Evolutionary conservation across 2,797 vertebrate species (phyloP).

Genomic region (Lerista edwardsae): DNA sequence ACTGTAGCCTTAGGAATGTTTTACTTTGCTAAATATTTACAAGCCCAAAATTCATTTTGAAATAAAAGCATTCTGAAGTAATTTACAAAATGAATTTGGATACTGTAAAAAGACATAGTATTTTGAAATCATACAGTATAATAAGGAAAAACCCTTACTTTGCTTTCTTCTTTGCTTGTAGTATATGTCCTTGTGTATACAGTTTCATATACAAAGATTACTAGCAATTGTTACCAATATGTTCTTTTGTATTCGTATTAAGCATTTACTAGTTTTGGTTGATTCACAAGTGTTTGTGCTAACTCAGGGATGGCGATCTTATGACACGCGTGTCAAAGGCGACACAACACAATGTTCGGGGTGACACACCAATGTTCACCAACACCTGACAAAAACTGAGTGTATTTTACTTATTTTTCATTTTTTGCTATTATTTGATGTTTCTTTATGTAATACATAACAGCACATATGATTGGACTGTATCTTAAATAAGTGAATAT

Average conservation of each 20-base stretch:
- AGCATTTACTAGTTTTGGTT: conserved; percentile 25
- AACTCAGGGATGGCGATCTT: too few species aligned
- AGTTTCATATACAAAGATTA: conserved; percentile 17
- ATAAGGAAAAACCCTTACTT: not conserved
- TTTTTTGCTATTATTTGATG: too few species aligned
- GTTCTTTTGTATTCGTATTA: conserved; percentile 22
- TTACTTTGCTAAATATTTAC: conserved; percentile 14
- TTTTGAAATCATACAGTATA: not conserved
- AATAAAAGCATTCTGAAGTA: not conserved
- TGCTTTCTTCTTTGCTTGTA: conserved; percentile 18
- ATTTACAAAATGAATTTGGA: conserved; percentile 23
- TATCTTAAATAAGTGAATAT: too few species aligned
- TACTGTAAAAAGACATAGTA: conserved; percentile 36
- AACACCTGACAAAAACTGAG: too few species aligned
- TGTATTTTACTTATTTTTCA: too few species aligned
- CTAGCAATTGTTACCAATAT: conserved; percentile 36
- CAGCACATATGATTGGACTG: too few species aligned
- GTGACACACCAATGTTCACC: too few species aligned
- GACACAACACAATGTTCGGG: too few species aligned
- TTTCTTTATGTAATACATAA: too few species aligned
- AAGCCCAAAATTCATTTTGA: conserved; percentile 32
- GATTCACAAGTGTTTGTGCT: conserved; percentile 5
- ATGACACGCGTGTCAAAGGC: too few species aligned
- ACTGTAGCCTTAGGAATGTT: not conserved
- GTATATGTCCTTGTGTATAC: conserved; percentile 28